Conservation (phyloP, 2,797 vertebrate species). For the Notoglanidium macrostoma region DNA sequence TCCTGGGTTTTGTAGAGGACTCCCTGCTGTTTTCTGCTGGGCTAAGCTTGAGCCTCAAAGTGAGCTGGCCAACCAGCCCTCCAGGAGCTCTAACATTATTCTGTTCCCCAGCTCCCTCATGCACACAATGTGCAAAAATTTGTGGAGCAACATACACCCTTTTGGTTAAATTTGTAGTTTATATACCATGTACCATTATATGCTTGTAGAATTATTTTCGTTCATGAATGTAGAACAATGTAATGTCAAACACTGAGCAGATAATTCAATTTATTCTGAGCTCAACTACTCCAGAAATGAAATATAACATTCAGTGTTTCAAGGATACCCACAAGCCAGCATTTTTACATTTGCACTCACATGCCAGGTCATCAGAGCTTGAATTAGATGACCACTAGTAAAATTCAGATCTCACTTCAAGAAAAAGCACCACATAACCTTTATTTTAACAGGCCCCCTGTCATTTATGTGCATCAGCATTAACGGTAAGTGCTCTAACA, state of each 20-base stretch:
- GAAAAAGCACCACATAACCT: background rate
- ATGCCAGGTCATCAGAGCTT: constrained; percentile 13
- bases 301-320: background rate
- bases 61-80: constrained; percentile 56
- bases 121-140: constrained; percentile 32
- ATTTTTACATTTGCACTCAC: background rate
- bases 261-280: background rate
- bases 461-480: constrained; percentile 9
- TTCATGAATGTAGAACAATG: background rate
- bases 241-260: background rate
- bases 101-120: constrained; percentile 42
- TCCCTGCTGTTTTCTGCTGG: constrained; percentile 61
- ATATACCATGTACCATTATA: background rate
- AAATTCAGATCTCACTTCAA: constrained; percentile 10
- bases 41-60: constrained; percentile 56
- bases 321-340: background rate
- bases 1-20: constrained; percentile 59
- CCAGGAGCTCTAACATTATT: constrained; percentile 50
- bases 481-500: constrained; percentile 19
- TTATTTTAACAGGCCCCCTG: background rate
- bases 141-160: constrained; percentile 26
- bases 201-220: constrained; percentile 1
- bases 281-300: background rate
- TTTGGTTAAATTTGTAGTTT: constrained; percentile 11
- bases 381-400: background rate